Base-by-base conservation (phyloP, 2,888 invertebrate species). In the Plagiodera versicolora region DNA sequence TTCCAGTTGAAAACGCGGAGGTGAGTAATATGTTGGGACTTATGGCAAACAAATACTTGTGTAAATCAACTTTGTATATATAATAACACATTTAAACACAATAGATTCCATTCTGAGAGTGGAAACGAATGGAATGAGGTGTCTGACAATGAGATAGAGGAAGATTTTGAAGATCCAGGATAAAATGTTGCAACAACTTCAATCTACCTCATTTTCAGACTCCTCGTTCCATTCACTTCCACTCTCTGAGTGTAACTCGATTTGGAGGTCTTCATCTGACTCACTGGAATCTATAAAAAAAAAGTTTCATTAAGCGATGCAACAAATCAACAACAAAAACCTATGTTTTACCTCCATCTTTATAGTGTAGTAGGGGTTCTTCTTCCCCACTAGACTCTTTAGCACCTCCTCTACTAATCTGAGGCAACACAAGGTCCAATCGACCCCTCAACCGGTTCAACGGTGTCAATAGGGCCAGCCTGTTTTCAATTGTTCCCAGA, bases 381-480 rank as follows among this genome's bases (percentile, higher is more conserved):
- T 81, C 80, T 17, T 79, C 73, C 50, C 80, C 79, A 16, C 73
- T 75, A 9, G 67, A 66, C 14, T 72, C 66, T 11, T 67, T 60
- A 11, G 68, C 56, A n/a, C 44, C 35, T 46, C 75, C 74, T 8
- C 77, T 75, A 46, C 78, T 77, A 51, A 85, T 80, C 74, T 86
- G 85, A 6, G 84, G 82, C 24, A 85, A 79, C 44, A 89, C 75
- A 24, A 89, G 80, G 65, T 86, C 84, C 35, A 89, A 79, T 49
- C 87, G 83, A 4, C 89, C 89, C 69, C 83, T 82, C 55, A 89
- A 78, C 70, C 82, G 81, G 48, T 83, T 83, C 61, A 88, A 74
- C 48, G 84, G 83, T 2, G 82, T 77, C 54, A 86, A 79, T 19
- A 85, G 75, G 11, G 78, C 76, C 50, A 85, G 77, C 67, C 87